Conservation (phyloP, 1,140 invertebrate species). For the Drepana arcuata region DNA sequence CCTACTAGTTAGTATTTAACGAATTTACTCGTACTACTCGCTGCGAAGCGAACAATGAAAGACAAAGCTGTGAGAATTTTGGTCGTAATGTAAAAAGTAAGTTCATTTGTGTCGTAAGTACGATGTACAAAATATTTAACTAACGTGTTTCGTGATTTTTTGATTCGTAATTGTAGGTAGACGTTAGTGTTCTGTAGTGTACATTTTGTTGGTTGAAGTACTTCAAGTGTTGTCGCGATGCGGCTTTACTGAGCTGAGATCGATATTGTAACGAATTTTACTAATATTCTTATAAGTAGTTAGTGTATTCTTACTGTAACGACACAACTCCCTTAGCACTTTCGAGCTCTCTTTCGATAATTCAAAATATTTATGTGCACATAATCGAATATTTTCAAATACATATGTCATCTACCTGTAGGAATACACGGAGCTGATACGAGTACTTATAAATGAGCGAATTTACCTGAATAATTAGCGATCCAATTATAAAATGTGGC, state of each 20-base stretch:
- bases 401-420: too few species aligned
- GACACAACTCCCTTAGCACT: too few species aligned
- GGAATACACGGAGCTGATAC: too few species aligned
- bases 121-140: conserved; percentile 21
- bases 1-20: conserved; percentile 62
- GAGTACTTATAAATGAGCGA: too few species aligned
- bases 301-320: conserved; percentile 1
- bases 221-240: too few species aligned
- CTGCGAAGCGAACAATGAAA: conserved; percentile 69
- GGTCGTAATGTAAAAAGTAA: conserved; percentile 68
- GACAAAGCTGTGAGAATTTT: conserved; percentile 74
- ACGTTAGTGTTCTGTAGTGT: too few species aligned
- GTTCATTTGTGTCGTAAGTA: conserved; percentile 57
- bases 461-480: too few species aligned
- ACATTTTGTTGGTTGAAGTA: too few species aligned
- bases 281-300: conserved; percentile 2
- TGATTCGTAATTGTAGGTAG: conserved; percentile 31
- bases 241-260: background rate
- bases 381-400: too few species aligned
- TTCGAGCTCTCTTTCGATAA: too few species aligned
- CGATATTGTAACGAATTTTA: conserved; percentile 5
- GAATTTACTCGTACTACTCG: conserved; percentile 64
- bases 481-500: too few species aligned
- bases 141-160: conserved; percentile 23
- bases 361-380: too few species aligned